phyloP scores from a whole-genome alignment of 2,888 invertebrate species.

The Pyralis farinalis region DNA sequence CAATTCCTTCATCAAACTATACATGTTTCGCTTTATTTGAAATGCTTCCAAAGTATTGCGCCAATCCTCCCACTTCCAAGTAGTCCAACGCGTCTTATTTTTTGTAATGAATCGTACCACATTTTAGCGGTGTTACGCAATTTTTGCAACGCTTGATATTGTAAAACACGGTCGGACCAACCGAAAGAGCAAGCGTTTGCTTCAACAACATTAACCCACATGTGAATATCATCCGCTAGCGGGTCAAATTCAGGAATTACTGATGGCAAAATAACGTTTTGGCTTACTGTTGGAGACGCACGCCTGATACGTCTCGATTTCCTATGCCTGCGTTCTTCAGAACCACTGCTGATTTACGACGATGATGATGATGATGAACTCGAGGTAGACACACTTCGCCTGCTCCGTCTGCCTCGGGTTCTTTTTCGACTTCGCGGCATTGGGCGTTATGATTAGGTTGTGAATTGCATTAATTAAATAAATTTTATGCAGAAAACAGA shows the following conservation, averaged over 20 bases:
- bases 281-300: constrained; percentile 16
- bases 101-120: constrained; percentile 19
- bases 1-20: constrained; percentile 10
- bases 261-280: constrained; percentile 17
- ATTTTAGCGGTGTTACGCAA: too few relatives aligned
- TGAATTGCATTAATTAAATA: too few relatives aligned
- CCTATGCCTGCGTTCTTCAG: not conserved
- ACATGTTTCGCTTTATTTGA: constrained; percentile 9
- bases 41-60: constrained; percentile 12
- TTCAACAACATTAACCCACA: constrained; percentile 19
- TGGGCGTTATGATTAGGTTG: too few relatives aligned
- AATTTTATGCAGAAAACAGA: too few relatives aligned
- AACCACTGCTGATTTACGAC: not conserved
- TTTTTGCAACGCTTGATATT: constrained; percentile 16
- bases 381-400: not conserved
- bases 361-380: constrained; percentile 1
- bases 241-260: constrained; percentile 27
- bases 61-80: constrained; percentile 18
- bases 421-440: not conserved
- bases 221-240: constrained; percentile 17
- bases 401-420: not conserved
- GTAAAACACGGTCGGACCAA: constrained; percentile 14
- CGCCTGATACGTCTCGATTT: constrained; percentile 2
- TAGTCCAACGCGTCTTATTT: constrained; percentile 11
- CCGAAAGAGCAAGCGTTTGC: constrained; percentile 17